Evolutionary conservation across 64 coral and sea anemone genomes (phyloP), one percentile per base, ranked within the genome.

Genomic region (Pocillopora damicornis): DNA sequence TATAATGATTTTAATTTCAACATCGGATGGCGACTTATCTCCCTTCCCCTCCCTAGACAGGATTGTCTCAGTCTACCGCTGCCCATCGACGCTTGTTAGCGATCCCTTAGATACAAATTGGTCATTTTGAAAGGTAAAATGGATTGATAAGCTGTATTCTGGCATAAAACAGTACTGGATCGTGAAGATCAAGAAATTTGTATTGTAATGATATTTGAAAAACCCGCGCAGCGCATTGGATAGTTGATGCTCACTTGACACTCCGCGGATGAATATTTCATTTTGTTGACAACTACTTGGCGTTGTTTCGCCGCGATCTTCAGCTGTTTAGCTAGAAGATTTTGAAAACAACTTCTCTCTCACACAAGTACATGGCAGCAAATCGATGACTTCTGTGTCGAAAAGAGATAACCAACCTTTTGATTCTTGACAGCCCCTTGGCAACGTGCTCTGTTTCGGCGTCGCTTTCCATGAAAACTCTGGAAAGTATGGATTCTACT

Each of bases 351-450:
- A 71, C 3, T 30, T 30, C 25, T 71, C 67, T 1, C 9, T 25
- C 20, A 71, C 11, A 23, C 25, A 30, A 11, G 67, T 10, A 11
- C 25, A 20, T 71, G 22, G 22, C 22, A 23, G 22, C 5, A 71
- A 71, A 71, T 71, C 25, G 20, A 71, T 11, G 67, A 20, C 25
- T 11, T 15, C 17, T 67, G 64, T 71, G 25, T 13, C 61, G 11
- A 37, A 57, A 77, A 56, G 59, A 79, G 67, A 73, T 23, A 13
- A 12, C 81, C 81, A 85, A 38, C 81, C 63, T 65, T 30, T 58
- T 20, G 9, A 73, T 58, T n/a, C 7, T 85, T 85, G 81, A 73
- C 66, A 72, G 65, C 62, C 15, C 37, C 64, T 72, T 85, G 81
- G 81, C 26, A 85, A 85, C 81, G 78, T 81, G 22, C 23, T 20